A percentile compares a stretch with the other conserved stretches of the same genome.
Evolutionary conservation across 2,113 vertebrate genomes (phyloP).

Genomic region (Taurulus bubalis): DNA sequence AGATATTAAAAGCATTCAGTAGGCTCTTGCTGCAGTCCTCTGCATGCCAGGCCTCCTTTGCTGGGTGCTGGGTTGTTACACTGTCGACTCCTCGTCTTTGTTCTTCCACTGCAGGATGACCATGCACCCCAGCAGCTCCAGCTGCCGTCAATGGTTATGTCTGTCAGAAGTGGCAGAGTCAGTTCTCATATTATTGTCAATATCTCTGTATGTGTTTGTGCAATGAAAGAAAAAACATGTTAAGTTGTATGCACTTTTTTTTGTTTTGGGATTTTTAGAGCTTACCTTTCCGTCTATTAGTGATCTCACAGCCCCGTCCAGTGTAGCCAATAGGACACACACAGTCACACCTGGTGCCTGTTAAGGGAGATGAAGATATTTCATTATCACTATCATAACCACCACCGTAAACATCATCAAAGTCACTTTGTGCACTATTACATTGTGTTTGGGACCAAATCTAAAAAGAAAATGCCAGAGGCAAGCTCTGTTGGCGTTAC

Average conservation of each 20-base stretch:
- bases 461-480: not conserved
- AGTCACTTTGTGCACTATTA: not conserved
- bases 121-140: constrained; percentile 94
- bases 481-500: not conserved
- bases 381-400: not conserved
- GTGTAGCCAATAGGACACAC: constrained; percentile 87
- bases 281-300: constrained; percentile 79
- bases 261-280: not conserved
- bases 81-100: constrained; percentile 83
- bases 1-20: constrained; percentile 75
- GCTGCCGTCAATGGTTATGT: constrained; percentile 81
- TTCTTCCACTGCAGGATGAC: constrained; percentile 83
- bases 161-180: constrained; percentile 68
- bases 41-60: constrained; percentile 81
- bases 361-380: constrained; percentile 26
- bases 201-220: not conserved
- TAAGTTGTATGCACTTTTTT: not conserved
- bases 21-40: constrained; percentile 83
- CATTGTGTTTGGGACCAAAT: not conserved
- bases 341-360: constrained; percentile 89
- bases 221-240: not conserved
- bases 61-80: constrained; percentile 89
- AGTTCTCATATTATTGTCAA: not conserved
- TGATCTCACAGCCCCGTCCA: constrained; percentile 89
- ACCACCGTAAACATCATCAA: not conserved